These are phyloP conservation scores for Unio delphinus DNA, from an alignment of 2,888 invertebrate species.

Conservation along the genomic window DNA sequence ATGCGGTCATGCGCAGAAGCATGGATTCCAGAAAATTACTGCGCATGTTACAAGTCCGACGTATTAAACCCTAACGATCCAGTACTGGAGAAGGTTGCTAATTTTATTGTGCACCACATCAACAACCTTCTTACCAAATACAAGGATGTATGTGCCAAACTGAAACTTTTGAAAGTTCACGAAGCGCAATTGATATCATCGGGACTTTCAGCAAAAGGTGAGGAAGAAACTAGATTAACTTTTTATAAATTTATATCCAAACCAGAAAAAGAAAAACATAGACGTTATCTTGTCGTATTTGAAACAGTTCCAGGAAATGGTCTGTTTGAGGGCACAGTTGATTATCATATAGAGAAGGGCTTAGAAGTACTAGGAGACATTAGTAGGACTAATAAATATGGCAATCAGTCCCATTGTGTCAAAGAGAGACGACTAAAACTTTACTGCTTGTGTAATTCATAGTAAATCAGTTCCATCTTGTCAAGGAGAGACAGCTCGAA, in stretches of 20 bases:
- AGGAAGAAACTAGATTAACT: slow-evolving; percentile 32
- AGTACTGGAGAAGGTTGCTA: slow-evolving; percentile 75
- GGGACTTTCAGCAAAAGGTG: slow-evolving; percentile 24
- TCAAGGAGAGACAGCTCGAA: too few species aligned
- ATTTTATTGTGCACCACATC: slow-evolving; percentile 49
- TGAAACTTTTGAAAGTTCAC: slow-evolving; percentile 54
- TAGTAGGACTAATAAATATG: slow-evolving; percentile 42
- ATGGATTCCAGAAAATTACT: slow-evolving; percentile 94
- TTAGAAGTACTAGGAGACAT: slow-evolving; percentile 35
- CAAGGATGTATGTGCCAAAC: slow-evolving; percentile 78
- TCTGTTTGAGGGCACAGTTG: slow-evolving; percentile 42
- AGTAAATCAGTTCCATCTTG: too few species aligned
- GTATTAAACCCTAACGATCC: slow-evolving; percentile 75
- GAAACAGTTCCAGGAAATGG: slow-evolving; percentile 39
- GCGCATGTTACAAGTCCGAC: slow-evolving; percentile 89
- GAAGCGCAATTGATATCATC: slow-evolving; percentile 23
- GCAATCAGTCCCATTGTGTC: slow-evolving; percentile 41
- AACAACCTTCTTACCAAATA: slow-evolving; percentile 28
- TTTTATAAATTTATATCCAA: slow-evolving; percentile 79
- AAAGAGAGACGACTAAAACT: slow-evolving; percentile 24
- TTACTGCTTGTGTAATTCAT: slow-evolving; percentile 39
- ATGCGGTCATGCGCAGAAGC: slow-evolving; percentile 89
- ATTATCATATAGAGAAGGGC: slow-evolving; percentile 15
- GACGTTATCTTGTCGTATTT: slow-evolving; percentile 32
- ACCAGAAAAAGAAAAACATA: slow-evolving; percentile 71